Base-by-base conservation (phyloP, 2,113 vertebrate species). In the Cynopterus brachyotis region DNA sequence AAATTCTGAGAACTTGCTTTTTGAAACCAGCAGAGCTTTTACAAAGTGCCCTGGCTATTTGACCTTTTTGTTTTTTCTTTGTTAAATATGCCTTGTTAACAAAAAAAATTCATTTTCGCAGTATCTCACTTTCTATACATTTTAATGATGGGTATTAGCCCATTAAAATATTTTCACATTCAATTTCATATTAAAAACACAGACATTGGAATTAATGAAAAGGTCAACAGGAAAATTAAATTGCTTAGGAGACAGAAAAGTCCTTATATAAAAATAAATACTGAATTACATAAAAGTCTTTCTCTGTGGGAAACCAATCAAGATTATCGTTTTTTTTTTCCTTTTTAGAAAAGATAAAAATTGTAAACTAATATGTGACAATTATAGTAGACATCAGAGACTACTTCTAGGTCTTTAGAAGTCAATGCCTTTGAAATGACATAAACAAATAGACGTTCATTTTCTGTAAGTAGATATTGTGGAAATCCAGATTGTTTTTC, bases 71-170 rank as follows among this genome's bases (percentile, higher is more conserved):
- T 42, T 20, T 42, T 81, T 0, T n/a, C 80, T 62, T 35, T 37
- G 60, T 93, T 59, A 70, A 42, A 45, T 84, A 4, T 89, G 69
- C 82, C 86, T 87, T 93, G 69, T 91, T 96, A 94, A 87, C 75
- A 96, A 45, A 81, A 96, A 96, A 89, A 86, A 89, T 70, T 93
- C 69, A 91, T 91, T 97, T 95, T 53, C 42, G 40, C 13, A 94
- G 15, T 67, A 64, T 60, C 73, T 37, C n/a, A 69, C 57, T 82
- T 87, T 9, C 53, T 73, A n/a, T 47, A 84, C 6, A 53, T 22
- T 78, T 47, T 87, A 78, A 55, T 82, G 32, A 80, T 42, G 37
- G 53, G 30, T 86, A 72, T 75, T 85, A 79, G 32, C 32, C 70
- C 69, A 94, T 91, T 92, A 93, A n/a, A 47, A 91, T 13, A 50